Evolutionary conservation across 2,113 vertebrate species (phyloP).

Genomic region (Ceyx melanurus): DNA sequence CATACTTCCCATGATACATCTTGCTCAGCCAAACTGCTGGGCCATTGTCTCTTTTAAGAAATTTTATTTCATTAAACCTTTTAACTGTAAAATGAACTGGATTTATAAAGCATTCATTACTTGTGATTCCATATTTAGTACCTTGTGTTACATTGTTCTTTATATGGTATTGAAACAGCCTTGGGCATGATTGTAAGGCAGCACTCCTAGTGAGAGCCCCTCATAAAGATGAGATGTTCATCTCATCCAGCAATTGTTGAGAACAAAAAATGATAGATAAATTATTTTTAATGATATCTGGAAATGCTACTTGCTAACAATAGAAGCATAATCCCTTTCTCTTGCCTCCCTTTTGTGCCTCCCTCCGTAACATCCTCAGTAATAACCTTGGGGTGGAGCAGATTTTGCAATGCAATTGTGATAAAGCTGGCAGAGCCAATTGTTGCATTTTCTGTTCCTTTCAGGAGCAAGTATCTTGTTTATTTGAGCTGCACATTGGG

Average conservation of each 20-base stretch:
- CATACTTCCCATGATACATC: not conserved
- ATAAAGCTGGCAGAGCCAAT: not conserved
- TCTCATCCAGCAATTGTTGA: not conserved
- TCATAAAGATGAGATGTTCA: slow-evolving; percentile 1
- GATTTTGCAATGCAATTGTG: not conserved
- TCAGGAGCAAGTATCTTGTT: not conserved
- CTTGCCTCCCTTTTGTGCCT: not conserved
- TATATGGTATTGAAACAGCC: not conserved
- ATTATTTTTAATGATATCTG: slow-evolving; percentile 25
- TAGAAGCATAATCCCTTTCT: not conserved
- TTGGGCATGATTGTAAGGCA: not conserved
- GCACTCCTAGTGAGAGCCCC: not conserved
- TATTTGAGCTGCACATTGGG: slow-evolving; percentile 10
- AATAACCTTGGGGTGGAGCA: not conserved
- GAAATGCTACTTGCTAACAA: not conserved
- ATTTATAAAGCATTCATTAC: not conserved
- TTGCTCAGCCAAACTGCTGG: not conserved
- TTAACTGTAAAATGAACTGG: not conserved
- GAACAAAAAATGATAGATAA: not conserved
- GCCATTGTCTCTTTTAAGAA: not conserved
- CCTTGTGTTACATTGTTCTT: not conserved
- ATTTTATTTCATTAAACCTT: not conserved
- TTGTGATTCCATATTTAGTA: not conserved
- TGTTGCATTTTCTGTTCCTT: not conserved
- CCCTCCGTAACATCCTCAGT: not conserved